Evolutionary conservation across 2,888 invertebrate species (phyloP), one percentile per base, ranked within the genome.

Genomic region (Spilarctia lutea): DNA sequence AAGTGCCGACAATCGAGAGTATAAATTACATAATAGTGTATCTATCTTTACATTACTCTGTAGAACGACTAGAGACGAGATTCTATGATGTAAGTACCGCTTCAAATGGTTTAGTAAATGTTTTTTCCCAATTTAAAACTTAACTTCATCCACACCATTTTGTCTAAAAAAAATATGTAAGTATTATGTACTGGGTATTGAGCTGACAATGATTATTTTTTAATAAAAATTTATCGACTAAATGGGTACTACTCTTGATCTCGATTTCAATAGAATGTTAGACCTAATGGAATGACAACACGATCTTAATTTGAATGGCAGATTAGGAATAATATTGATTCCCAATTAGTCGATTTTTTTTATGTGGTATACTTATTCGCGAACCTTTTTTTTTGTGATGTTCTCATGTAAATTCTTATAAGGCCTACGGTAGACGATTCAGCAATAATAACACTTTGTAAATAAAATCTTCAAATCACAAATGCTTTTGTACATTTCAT

Each of bases 381-480:
- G 76, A 13, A 75, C 75, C 45, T 65, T 75, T 69, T 35, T 73
- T 71, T 75, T 72, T 78, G 77, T 68, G 48, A 78, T 76, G 71
- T 75, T 81, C 75, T 79, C 77, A 74, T 79, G 76, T 80, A 76
- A 83, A 80, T 82, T 81, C 77, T 76, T 72, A 73, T 75, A 87
- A 86, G 90, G 91, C 91, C 91, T 91, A 91, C 81, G 78, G 82
- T 83, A 85, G 79, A 85, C 75, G 75, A 89, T 73, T 81, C 81
- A 85, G 89, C 89, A 91, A 90, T 90, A 89, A 73, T 72, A 52
- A 79, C 80, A 83, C 72, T 66, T 83, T 91, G 90, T 91, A 90
- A 89, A 91, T 91, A 91, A 83, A 81, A 78, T 76, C 84, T 79
- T 74, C 72, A 83, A 83, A 81, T 77, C 70, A 76, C 80, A 78